Conservation (phyloP, 2,888 invertebrate species). For the Tolmerus cingulatus region DNA sequence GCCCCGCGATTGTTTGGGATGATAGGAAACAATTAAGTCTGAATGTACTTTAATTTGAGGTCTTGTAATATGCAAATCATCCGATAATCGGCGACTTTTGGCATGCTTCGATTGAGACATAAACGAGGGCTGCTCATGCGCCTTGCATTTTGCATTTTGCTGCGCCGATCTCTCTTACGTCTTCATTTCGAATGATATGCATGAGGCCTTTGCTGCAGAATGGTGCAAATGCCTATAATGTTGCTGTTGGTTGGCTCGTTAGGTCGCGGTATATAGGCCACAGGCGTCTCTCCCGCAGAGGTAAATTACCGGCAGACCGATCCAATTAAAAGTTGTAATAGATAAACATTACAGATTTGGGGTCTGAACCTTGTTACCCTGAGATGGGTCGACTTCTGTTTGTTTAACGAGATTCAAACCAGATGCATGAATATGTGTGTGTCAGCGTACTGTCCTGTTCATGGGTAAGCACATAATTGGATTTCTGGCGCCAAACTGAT, state of each 20-base stretch:
- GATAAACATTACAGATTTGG: constrained; percentile 50
- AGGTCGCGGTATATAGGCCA: constrained; percentile 21
- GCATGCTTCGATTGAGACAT: constrained; percentile 50
- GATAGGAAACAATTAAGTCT: constrained; percentile 49
- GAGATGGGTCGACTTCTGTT: background rate
- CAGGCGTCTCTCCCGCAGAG: background rate
- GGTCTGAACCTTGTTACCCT: constrained; percentile 40
- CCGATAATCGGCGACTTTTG: constrained; percentile 50
- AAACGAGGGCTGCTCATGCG: constrained; percentile 28
- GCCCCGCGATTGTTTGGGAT: constrained; percentile 26
- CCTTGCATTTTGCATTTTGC: constrained; percentile 17
- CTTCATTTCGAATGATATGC: constrained; percentile 41
- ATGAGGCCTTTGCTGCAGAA: background rate
- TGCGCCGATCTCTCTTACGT: constrained; percentile 34
- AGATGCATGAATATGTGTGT: background rate
- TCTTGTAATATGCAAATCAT: constrained; percentile 51
- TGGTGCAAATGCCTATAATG: constrained; percentile 35
- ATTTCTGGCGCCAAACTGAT: constrained; percentile 47
- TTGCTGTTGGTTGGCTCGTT: background rate
- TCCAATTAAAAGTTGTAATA: constrained; percentile 50
- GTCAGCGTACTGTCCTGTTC: constrained; percentile 15
- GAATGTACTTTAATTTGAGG: constrained; percentile 50
- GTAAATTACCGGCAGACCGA: constrained; percentile 47
- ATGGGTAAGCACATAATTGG: constrained; percentile 47
- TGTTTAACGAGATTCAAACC: constrained; percentile 6